Base-by-base conservation (phyloP, 2,797 vertebrate genomes). In the Rhinatrema bivittatum region DNA sequence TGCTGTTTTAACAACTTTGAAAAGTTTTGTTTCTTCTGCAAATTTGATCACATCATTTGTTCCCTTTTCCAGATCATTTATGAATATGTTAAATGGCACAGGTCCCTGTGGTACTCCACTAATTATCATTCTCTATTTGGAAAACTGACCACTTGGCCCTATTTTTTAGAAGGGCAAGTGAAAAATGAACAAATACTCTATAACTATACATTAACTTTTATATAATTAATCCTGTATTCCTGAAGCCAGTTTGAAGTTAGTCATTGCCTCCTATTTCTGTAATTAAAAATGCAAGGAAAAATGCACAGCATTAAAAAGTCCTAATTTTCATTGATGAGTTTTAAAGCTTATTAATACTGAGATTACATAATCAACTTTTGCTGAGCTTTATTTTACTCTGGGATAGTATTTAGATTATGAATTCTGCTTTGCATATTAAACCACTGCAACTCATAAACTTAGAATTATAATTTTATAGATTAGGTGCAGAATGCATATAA, bases 91-190 rank as follows among this genome's bases (percentile, higher is more conserved):
- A n/a, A n/a, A n/a, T n/a, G n/a, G n/a, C n/a, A n/a, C n/a, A n/a
- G n/a, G n/a, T n/a, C n/a, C n/a, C n/a, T n/a, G n/a, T n/a, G n/a
- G n/a, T n/a, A n/a, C n/a, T n/a, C n/a, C n/a, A n/a, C n/a, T n/a
- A n/a, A n/a, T n/a, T n/a, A n/a, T n/a, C n/a, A n/a, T n/a, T n/a
- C n/a, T n/a, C n/a, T n/a, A n/a, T n/a, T n/a, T n/a, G n/a, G n/a
- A n/a, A n/a, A n/a, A n/a, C n/a, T n/a, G n/a, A n/a, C n/a, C n/a
- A n/a, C n/a, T n/a, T n/a, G n/a, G n/a, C n/a, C n/a, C n/a, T n/a
- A n/a, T n/a, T n/a, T n/a, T n/a, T n/a, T n/a, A n/a, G n/a, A n/a
- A 73, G 67, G 65, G 67, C 39, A 51, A 65, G 66, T 46, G 52
- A 69, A 65, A 42, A 74, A 77, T 67, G n/a, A n/a, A n/a, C n/a